Percentiles rank a stretch among this genome's conserved stretches.
phyloP scores from a whole-genome alignment of 2,888 invertebrate genomes.

The Sesia bembeciformis region DNA sequence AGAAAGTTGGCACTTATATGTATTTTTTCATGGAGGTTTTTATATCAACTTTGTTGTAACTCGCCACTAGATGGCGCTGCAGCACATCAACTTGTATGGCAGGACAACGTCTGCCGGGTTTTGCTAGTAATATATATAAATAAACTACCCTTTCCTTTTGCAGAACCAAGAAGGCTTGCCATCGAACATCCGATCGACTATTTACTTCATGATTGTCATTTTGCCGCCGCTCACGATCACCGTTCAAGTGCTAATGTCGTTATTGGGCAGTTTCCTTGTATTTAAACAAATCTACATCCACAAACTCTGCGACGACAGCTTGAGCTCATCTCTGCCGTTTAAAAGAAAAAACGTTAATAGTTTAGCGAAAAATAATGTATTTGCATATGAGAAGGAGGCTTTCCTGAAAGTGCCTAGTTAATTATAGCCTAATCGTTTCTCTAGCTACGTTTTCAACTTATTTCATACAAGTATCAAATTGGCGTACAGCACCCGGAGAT shows the following conservation, averaged over 20 bases:
- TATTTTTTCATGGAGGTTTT: no score
- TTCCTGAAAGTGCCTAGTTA: conserved; percentile 32
- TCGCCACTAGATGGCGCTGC: no score
- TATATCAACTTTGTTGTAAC: no score
- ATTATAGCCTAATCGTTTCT: neutral
- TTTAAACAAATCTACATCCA: conserved; percentile 34
- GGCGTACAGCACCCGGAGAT: no score
- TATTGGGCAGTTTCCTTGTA: conserved; percentile 41
- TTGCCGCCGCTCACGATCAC: conserved; percentile 61
- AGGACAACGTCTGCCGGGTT: no score
- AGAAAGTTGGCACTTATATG: no score
- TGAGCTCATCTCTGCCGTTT: conserved; percentile 37
- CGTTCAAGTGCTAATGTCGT: conserved; percentile 23
- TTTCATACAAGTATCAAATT: no score
- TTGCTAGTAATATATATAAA: neutral
- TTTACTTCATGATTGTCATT: conserved; percentile 66
- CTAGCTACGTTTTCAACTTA: no score
- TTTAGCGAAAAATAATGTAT: conserved; percentile 41
- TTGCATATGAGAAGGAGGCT: conserved; percentile 42
- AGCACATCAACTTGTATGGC: no score
- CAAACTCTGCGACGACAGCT: conserved; percentile 29
- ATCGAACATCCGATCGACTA: conserved; percentile 47
- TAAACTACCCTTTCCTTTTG: conserved; percentile 20
- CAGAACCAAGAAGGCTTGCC: conserved; percentile 77
- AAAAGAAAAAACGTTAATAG: conserved; percentile 39